phyloP scores from a whole-genome alignment of 2,113 vertebrate genomes.

The Nicator chloris region DNA sequence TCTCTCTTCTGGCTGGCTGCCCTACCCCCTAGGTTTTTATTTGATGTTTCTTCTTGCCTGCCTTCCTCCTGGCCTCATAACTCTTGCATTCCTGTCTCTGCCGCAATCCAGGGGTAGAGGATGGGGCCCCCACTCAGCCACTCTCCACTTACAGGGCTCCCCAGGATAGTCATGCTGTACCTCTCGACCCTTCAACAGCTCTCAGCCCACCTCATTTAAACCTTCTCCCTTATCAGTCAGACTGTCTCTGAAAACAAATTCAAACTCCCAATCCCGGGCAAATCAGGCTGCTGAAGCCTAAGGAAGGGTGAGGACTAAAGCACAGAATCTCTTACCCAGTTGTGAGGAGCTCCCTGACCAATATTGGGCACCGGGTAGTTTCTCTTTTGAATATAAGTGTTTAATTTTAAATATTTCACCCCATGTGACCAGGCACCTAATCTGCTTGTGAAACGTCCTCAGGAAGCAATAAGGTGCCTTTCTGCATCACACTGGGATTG shows the following conservation, averaged over 20 bases:
- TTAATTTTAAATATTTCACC: neutral
- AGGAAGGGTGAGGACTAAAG: neutral
- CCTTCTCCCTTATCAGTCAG: neutral
- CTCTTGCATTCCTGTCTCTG: constrained; percentile 14
- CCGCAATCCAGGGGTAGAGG: neutral
- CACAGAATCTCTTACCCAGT: neutral
- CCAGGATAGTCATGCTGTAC: neutral
- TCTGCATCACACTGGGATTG: neutral
- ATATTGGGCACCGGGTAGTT: neutral
- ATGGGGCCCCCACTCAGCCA: neutral
- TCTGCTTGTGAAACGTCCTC: neutral
- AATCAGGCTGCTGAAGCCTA: neutral
- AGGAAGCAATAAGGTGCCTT: neutral
- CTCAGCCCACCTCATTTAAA: neutral
- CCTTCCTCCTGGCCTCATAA: constrained; percentile 36
- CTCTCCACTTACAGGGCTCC: neutral
- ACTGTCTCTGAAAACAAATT: neutral
- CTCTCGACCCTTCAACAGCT: neutral
- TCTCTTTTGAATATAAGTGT: neutral
- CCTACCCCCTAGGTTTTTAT: constrained; percentile 34
- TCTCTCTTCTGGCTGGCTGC: constrained; percentile 36
- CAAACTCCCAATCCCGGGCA: neutral
- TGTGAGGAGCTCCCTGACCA: neutral
- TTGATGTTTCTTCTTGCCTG: constrained; percentile 45
- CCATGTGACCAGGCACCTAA: neutral